These are phyloP conservation scores for Corythoichthys intestinalis DNA, from an alignment of 2,113 vertebrate genomes.

Conservation along the genomic window DNA sequence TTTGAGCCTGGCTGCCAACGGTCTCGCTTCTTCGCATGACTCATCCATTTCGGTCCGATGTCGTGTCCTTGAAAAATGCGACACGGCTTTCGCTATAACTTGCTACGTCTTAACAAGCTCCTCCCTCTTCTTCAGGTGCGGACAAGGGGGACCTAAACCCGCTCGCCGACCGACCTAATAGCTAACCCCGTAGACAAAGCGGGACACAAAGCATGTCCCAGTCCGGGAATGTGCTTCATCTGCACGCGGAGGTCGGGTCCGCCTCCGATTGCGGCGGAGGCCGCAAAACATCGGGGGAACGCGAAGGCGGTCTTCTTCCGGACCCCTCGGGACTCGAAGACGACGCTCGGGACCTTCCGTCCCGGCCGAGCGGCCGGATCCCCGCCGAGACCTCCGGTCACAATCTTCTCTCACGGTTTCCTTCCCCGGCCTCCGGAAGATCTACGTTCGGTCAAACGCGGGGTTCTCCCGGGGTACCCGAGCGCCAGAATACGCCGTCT, in stretches of 20 bases:
- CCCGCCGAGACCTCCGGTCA: conserved; percentile 25
- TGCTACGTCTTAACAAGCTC: background rate
- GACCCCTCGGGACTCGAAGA: conserved; percentile 32
- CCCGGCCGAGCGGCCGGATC: conserved; percentile 50
- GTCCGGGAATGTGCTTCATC: conserved; percentile 70
- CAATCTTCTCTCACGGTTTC: conserved; percentile 43
- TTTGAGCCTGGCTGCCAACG: too few relatives aligned
- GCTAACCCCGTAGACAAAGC: background rate
- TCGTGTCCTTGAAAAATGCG: too few relatives aligned
- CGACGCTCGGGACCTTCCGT: conserved; percentile 47
- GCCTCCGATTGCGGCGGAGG: conserved; percentile 59
- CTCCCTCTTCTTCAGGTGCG: background rate
- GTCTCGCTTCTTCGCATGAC: too few relatives aligned
- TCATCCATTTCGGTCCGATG: too few relatives aligned
- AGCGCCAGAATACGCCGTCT: conserved; percentile 27
- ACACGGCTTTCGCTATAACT: too few relatives aligned
- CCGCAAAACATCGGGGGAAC: conserved; percentile 27
- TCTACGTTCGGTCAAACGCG: conserved; percentile 46
- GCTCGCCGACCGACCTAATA: background rate
- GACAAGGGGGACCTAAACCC: background rate
- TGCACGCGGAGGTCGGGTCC: conserved; percentile 73
- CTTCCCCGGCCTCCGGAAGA: conserved; percentile 29
- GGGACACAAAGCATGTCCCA: conserved; percentile 64
- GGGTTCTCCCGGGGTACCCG: conserved; percentile 18
- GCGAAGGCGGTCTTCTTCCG: conserved; percentile 21